Conservation (phyloP, 1,140 invertebrate genomes). For the Orchestia grillus region DNA sequence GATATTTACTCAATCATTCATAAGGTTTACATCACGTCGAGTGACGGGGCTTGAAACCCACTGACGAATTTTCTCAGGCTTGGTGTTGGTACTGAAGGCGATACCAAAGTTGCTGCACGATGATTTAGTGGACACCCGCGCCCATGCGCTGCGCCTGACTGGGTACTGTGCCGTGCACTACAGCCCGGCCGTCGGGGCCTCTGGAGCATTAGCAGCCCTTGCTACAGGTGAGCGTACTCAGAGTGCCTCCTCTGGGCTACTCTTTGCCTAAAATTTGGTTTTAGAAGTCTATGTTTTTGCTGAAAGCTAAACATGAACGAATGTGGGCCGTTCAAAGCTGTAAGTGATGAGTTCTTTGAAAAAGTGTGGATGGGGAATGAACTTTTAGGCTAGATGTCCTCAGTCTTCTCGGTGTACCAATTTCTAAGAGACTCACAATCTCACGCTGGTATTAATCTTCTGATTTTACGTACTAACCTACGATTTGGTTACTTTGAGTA, state of each 20-base stretch:
- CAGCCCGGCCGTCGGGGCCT: background rate
- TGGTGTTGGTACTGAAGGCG: background rate
- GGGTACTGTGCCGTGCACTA: background rate
- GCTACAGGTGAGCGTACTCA: background rate
- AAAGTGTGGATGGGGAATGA: too few relatives aligned
- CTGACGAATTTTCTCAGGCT: background rate
- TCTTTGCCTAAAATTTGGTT: background rate
- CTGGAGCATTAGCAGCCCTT: background rate
- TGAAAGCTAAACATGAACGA: background rate
- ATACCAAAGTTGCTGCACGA: background rate
- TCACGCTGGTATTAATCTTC: too few relatives aligned
- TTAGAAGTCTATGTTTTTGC: background rate
- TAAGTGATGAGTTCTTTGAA: too few relatives aligned
- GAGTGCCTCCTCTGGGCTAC: too few relatives aligned
- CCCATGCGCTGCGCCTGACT: background rate
- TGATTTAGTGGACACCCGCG: constrained; percentile 1
- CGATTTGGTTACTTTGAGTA: too few relatives aligned
- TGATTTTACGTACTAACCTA: too few relatives aligned
- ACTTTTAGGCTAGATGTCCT: too few relatives aligned
- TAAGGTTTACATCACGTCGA: too few relatives aligned
- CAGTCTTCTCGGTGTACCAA: too few relatives aligned
- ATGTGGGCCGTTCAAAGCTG: background rate
- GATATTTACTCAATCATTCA: too few relatives aligned
- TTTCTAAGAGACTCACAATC: too few relatives aligned
- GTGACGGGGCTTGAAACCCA: too few relatives aligned